Evolutionary conservation across 2,888 invertebrate genomes (phyloP).

Genomic region (Napeogenes sylphis): DNA sequence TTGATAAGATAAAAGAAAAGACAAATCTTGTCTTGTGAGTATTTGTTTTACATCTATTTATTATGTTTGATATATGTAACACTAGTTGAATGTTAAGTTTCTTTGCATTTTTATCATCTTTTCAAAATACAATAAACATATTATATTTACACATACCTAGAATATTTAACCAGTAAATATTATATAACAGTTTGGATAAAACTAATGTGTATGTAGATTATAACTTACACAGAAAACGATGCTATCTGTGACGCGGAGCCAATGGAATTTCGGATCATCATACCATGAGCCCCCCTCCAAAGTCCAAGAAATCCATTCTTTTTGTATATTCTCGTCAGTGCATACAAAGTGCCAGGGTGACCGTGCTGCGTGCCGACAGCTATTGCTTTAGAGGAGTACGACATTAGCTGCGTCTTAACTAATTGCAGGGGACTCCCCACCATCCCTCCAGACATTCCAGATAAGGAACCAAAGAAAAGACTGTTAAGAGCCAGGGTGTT

Average conservation of each 20-base stretch:
- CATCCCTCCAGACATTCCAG: slow-evolving; percentile 87
- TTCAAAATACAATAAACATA: no score
- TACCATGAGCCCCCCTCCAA: slow-evolving; percentile 88
- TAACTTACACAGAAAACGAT: slow-evolving; percentile 80
- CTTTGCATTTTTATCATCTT: no score
- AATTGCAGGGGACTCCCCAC: slow-evolving; percentile 92
- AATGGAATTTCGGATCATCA: slow-evolving; percentile 85
- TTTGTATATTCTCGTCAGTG: slow-evolving; percentile 78
- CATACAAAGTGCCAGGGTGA: slow-evolving; percentile 82
- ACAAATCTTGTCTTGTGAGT: no score
- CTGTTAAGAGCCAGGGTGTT: slow-evolving; percentile 82
- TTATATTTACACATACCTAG: no score
- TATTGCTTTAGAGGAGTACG: slow-evolving; percentile 84
- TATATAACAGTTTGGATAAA: no score
- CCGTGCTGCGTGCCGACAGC: slow-evolving; percentile 94
- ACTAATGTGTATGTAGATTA: not conserved
- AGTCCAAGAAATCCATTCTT: slow-evolving; percentile 74
- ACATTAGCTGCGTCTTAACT: slow-evolving; percentile 92
- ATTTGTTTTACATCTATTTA: no score
- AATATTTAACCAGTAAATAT: no score
- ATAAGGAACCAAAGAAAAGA: slow-evolving; percentile 83
- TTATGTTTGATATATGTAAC: no score
- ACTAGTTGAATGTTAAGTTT: no score
- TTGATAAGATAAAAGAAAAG: no score
- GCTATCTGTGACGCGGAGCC: slow-evolving; percentile 92